phyloP scores from a whole-genome alignment of 2,888 invertebrate species.

The Agrochola circellaris region DNA sequence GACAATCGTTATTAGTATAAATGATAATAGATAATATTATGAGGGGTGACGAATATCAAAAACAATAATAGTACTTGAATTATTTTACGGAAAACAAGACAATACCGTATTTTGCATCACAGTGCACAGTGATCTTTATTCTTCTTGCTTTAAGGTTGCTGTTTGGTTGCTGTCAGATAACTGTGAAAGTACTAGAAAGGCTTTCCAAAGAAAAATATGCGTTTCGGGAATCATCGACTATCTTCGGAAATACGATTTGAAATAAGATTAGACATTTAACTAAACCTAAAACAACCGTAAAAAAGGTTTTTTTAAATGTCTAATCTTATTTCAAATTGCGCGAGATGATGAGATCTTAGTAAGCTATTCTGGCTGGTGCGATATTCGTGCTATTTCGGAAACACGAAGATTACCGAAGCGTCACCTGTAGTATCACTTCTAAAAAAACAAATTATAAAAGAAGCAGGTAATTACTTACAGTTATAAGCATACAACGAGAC shows the following conservation, averaged over 20 bases:
- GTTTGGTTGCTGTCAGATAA: not conserved
- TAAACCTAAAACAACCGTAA: no score
- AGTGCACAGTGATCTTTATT: not conserved
- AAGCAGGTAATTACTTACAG: slow-evolving; percentile 88
- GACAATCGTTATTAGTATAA: no score
- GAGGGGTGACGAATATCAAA: no score
- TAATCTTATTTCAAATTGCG: no score
- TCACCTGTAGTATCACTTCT: not conserved
- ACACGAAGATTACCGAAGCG: not conserved
- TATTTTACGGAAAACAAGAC: no score
- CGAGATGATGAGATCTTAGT: not conserved
- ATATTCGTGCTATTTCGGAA: not conserved
- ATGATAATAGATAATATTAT: no score
- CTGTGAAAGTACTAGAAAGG: not conserved
- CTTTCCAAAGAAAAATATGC: not conserved
- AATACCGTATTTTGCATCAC: no score
- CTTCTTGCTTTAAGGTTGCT: not conserved
- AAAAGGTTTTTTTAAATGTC: no score
- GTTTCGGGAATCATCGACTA: not conserved
- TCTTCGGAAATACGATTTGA: not conserved
- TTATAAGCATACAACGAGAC: slow-evolving; percentile 94
- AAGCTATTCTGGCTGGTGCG: not conserved
- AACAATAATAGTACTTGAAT: no score
- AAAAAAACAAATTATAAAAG: not conserved
- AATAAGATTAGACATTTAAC: no score